Conservation (phyloP, 2,888 invertebrate species). For the Dynastes grantii region DNA sequence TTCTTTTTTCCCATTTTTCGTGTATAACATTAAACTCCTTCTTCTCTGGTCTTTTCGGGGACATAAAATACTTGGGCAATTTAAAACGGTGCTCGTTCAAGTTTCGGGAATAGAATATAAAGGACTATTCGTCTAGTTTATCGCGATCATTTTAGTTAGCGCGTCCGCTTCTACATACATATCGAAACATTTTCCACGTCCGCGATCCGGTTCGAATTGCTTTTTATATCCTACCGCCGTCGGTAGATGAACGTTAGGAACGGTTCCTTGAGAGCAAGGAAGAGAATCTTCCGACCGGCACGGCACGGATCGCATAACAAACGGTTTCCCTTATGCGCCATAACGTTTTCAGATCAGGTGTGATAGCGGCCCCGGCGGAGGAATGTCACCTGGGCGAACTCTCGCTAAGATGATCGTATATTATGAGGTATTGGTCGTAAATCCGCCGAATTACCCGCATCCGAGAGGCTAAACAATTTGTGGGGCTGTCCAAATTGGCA, state of each 20-base stretch:
- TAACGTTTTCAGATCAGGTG: slow-evolving; percentile 47
- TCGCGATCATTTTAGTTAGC: slow-evolving; percentile 46
- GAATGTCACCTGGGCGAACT: slow-evolving; percentile 41
- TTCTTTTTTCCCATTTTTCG: slow-evolving; percentile 3
- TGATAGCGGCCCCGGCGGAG: slow-evolving; percentile 40
- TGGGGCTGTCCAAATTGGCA: slow-evolving; percentile 27
- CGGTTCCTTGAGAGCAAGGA: slow-evolving; percentile 4
- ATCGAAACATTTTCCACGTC: slow-evolving; percentile 40
- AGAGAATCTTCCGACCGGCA: slow-evolving; percentile 28
- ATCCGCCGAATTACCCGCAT: slow-evolving; percentile 37
- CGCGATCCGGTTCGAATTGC: slow-evolving; percentile 24
- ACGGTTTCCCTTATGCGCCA: slow-evolving; percentile 35
- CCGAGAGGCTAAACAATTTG: slow-evolving; percentile 42
- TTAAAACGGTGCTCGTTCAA: slow-evolving; percentile 33
- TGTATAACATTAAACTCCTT: background rate
- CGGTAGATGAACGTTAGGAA: background rate
- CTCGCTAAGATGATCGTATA: slow-evolving; percentile 42
- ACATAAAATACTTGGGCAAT: slow-evolving; percentile 34
- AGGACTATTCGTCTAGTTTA: slow-evolving; percentile 23
- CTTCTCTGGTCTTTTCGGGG: background rate
- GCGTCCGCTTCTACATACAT: slow-evolving; percentile 37
- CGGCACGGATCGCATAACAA: slow-evolving; percentile 30
- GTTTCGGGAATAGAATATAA: slow-evolving; percentile 43
- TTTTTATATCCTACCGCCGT: slow-evolving; percentile 24
- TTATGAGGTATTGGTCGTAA: slow-evolving; percentile 43